These are phyloP conservation scores for Eupithecia dodoneata DNA, from an alignment of 2,888 invertebrate genomes.

Conservation along the genomic window DNA sequence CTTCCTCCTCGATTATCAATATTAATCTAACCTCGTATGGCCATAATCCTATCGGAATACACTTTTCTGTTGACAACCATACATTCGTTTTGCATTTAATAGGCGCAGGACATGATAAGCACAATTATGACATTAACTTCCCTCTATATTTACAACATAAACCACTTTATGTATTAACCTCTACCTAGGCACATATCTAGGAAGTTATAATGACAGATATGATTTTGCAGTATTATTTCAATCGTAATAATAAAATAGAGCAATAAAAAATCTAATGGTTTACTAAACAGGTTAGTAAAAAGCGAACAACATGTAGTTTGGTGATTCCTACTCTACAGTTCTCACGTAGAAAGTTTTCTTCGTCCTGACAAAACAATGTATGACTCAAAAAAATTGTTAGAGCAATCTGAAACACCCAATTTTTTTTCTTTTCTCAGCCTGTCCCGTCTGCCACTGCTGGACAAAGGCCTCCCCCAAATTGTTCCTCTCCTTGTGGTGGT, in stretches of 20 bases:
- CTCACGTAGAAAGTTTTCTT: not conserved
- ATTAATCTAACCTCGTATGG: not conserved
- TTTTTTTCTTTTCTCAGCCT: too few species aligned
- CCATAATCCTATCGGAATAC: not conserved
- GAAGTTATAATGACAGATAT: constrained; percentile 30
- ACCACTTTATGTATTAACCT: constrained; percentile 35
- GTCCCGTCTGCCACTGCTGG: too few species aligned
- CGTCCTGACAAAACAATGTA: not conserved
- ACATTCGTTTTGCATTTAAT: constrained; percentile 21
- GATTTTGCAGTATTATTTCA: constrained; percentile 9
- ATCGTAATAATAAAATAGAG: not conserved
- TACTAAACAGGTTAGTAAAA: not conserved
- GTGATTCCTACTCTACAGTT: not conserved
- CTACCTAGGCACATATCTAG: constrained; percentile 23
- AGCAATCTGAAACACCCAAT: not conserved
- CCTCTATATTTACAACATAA: constrained; percentile 34
- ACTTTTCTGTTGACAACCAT: not conserved
- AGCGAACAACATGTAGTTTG: not conserved
- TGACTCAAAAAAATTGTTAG: not conserved
- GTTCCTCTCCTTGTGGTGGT: too few species aligned
- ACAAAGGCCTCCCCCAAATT: too few species aligned
- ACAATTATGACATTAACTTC: constrained; percentile 43
- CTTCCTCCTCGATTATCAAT: not conserved
- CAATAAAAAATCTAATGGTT: not conserved
- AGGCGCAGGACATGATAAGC: constrained; percentile 14